These are phyloP conservation scores for Balearica regulorum DNA, from an alignment of 2,797 vertebrate genomes.

Conservation along the genomic window DNA sequence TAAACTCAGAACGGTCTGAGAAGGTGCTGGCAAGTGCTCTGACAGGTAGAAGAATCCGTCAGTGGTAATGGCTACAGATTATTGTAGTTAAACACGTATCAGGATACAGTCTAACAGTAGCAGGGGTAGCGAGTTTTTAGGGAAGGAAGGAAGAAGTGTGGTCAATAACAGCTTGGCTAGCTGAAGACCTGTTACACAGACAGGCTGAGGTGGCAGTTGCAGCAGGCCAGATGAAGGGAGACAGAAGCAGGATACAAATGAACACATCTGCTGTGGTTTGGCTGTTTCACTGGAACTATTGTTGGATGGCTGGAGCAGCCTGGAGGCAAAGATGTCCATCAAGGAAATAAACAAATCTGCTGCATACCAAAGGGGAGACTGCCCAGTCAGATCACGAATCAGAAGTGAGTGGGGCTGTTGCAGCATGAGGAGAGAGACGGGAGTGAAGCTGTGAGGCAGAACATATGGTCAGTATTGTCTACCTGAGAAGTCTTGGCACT, in stretches of 20 bases:
- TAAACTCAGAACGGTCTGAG: fast-evolving
- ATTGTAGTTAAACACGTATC: not conserved
- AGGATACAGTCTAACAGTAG: not conserved
- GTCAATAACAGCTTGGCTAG: not conserved
- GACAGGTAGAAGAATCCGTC: not conserved
- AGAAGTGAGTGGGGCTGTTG: not conserved
- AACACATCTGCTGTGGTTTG: not conserved
- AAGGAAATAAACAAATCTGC: not conserved
- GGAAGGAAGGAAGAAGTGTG: not conserved
- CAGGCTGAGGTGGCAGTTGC: not conserved
- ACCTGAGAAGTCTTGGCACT: not conserved
- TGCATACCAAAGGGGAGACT: not conserved
- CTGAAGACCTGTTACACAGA: not conserved
- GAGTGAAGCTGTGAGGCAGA: not conserved
- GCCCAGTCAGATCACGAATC: not conserved
- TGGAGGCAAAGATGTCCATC: not conserved
- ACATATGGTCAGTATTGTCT: not conserved
- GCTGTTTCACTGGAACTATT: not conserved
- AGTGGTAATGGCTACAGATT: not conserved
- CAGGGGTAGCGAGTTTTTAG: not conserved
- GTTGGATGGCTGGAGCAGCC: not conserved
- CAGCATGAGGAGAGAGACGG: not conserved
- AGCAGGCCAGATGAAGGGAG: not conserved
- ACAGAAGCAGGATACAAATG: not conserved
- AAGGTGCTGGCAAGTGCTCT: not conserved